phyloP scores from a whole-genome alignment of 2,888 invertebrate genomes.

The Brassicogethes aeneus region DNA sequence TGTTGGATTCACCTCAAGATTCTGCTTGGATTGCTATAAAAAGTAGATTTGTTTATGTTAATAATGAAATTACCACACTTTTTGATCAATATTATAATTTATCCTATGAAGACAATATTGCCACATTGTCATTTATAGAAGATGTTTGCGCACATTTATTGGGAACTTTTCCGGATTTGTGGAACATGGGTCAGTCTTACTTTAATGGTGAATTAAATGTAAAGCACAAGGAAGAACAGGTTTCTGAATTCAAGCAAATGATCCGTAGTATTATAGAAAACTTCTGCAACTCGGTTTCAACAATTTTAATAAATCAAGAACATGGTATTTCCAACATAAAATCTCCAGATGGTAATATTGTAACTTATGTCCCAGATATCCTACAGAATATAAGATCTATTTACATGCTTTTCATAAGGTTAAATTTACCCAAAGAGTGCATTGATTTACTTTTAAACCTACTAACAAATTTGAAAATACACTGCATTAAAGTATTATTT shows the following conservation, averaged over 20 bases:
- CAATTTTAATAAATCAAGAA: constrained; percentile 61
- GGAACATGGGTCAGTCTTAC: constrained; percentile 92
- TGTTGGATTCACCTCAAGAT: constrained; percentile 71
- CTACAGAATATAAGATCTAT: constrained; percentile 72
- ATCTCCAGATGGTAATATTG: constrained; percentile 45
- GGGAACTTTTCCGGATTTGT: constrained; percentile 79
- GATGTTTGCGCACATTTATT: constrained; percentile 68
- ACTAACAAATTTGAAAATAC: constrained; percentile 77
- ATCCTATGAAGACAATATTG: constrained; percentile 2
- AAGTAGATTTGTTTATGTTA: constrained; percentile 73
- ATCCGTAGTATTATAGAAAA: constrained; percentile 67
- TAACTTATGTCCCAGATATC: constrained; percentile 69
- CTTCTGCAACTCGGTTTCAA: constrained; percentile 64
- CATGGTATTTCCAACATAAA: constrained; percentile 40
- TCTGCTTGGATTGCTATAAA: constrained; percentile 95
- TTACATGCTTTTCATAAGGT: constrained; percentile 68
- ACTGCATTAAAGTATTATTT: constrained; percentile 77
- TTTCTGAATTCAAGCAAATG: constrained; percentile 54
- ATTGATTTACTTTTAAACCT: constrained; percentile 75
- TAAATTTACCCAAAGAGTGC: constrained; percentile 84
- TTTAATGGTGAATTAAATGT: constrained; percentile 81
- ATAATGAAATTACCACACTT: constrained; percentile 39
- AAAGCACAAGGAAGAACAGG: constrained; percentile 56
- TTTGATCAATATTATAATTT: constrained; percentile 3
- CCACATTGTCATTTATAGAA: constrained; percentile 44